Percentiles rank a stretch among this genome's conserved stretches.
Conservation (phyloP, 30 jellyfish, hydroid and myxozoan genomes). For the Aurelia coerulea region DNA sequence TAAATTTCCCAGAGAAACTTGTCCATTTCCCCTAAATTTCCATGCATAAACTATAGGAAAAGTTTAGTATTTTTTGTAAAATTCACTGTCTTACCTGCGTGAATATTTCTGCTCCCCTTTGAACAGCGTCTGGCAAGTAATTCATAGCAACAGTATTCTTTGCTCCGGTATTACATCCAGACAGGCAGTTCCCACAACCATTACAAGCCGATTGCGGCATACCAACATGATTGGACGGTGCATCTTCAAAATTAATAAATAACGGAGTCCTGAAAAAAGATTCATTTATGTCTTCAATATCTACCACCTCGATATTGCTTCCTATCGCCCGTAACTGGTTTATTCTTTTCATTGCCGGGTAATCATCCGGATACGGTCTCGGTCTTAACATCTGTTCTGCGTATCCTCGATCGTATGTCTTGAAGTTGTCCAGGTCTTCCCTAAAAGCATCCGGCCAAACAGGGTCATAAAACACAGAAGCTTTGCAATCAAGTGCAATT, state of each 20-base stretch:
- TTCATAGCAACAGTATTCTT: constrained; percentile 94
- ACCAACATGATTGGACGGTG: constrained; percentile 96
- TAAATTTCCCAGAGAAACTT: too few relatives aligned
- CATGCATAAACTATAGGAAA: too few relatives aligned
- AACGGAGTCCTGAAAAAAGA: constrained; percentile 94
- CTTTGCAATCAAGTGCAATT: constrained; percentile 94
- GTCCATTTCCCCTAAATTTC: too few relatives aligned
- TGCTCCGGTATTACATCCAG: constrained; percentile 99
- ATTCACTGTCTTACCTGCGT: constrained; percentile 64
- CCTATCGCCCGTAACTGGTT: constrained; percentile 84
- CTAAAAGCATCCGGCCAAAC: constrained; percentile 98
- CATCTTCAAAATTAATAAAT: constrained; percentile 84
- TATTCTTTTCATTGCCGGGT: constrained; percentile 90
- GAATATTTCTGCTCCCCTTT: constrained; percentile 94
- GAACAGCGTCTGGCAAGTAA: constrained; percentile 96
- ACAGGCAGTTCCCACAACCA: constrained; percentile 98
- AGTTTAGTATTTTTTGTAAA: too few relatives aligned
- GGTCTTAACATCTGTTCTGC: constrained; percentile 98
- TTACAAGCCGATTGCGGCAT: constrained; percentile 97
- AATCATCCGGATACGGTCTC: constrained; percentile 97
- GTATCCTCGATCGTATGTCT: constrained; percentile 80
- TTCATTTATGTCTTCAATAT: constrained; percentile 92
- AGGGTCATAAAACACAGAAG: constrained; percentile 95
- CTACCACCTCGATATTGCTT: constrained; percentile 71
- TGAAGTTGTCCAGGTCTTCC: constrained; percentile 91